A percentile compares a stretch with the other conserved stretches of the same genome.
Evolutionary conservation across 2,797 vertebrate species (phyloP).

Genomic region (Poecilia gillii): DNA sequence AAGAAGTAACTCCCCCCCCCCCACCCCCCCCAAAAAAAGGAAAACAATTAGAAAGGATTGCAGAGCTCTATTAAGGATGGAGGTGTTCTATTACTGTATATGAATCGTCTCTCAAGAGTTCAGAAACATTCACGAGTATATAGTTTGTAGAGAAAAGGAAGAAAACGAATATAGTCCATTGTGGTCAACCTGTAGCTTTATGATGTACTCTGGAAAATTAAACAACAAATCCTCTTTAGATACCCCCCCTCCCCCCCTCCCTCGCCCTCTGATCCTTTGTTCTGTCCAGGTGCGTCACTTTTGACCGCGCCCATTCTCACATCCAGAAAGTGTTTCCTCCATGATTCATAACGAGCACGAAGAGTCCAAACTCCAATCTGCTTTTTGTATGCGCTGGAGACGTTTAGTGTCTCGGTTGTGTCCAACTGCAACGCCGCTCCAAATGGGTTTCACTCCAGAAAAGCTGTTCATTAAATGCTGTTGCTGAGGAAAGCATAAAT

Average conservation of each 20-base stretch:
- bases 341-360: conserved; percentile 13
- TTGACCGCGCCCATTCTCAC: conserved; percentile 24
- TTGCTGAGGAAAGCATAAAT: conserved; percentile 40
- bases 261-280: conserved; percentile 33
- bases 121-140: conserved; percentile 70
- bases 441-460: conserved; percentile 30
- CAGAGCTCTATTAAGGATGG: conserved; percentile 82
- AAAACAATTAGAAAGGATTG: conserved; percentile 74
- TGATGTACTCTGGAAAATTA: conserved; percentile 57
- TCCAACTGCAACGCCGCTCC: conserved; percentile 20
- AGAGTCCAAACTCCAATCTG: conserved; percentile 31
- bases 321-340: conserved; percentile 14
- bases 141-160: conserved; percentile 61
- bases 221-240: conserved; percentile 45
- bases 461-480: conserved; percentile 50
- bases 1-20: conserved; percentile 41
- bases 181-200: conserved; percentile 62
- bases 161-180: conserved; percentile 49
- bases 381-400: conserved; percentile 16
- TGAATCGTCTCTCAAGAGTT: conserved; percentile 76
- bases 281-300: conserved; percentile 31
- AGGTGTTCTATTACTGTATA: conserved; percentile 76
- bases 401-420: conserved; percentile 22
- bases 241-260: conserved; percentile 24
- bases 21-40: background rate